These are phyloP conservation scores for Paraescarpia echinospica DNA, from an alignment of 1,140 invertebrate species.

Conservation along the genomic window DNA sequence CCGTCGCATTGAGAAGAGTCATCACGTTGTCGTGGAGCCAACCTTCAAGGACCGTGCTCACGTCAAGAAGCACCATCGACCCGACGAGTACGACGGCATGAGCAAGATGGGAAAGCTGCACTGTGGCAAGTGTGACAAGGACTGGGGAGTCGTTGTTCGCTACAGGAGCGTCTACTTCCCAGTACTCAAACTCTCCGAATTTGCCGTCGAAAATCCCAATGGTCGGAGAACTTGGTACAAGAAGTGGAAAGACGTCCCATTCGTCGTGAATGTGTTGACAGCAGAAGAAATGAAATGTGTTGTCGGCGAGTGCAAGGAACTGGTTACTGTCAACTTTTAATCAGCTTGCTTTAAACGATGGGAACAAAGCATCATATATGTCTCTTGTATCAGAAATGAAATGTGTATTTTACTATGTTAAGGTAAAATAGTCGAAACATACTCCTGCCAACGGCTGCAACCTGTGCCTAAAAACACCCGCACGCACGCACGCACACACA, in stretches of 20 bases:
- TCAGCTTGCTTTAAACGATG: no score
- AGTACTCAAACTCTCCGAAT: conserved; percentile 39
- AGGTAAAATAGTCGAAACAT: no score
- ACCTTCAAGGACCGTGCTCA: conserved; percentile 31
- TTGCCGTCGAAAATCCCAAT: conserved; percentile 32
- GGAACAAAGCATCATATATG: no score
- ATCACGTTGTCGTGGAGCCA: conserved; percentile 36
- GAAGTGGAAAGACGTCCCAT: conserved; percentile 29
- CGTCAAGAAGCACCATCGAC: conserved; percentile 25
- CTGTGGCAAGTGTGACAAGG: conserved; percentile 38
- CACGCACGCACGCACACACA: no score
- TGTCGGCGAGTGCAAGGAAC: not conserved
- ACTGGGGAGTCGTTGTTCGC: conserved; percentile 39
- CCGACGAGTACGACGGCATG: conserved; percentile 22
- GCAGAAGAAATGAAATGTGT: conserved; percentile 3
- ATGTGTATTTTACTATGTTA: no score
- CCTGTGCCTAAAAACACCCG: no score
- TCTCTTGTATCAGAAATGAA: no score
- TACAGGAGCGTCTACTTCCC: conserved; percentile 35
- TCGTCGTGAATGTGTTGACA: conserved; percentile 18
- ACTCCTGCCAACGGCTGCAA: no score
- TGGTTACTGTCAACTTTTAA: not conserved
- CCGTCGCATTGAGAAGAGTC: conserved; percentile 34
- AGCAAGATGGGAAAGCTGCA: conserved; percentile 36
- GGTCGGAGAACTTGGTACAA: conserved; percentile 27